Conservation (phyloP, 2,888 invertebrate genomes). For the Lasioglossum villosulum region DNA sequence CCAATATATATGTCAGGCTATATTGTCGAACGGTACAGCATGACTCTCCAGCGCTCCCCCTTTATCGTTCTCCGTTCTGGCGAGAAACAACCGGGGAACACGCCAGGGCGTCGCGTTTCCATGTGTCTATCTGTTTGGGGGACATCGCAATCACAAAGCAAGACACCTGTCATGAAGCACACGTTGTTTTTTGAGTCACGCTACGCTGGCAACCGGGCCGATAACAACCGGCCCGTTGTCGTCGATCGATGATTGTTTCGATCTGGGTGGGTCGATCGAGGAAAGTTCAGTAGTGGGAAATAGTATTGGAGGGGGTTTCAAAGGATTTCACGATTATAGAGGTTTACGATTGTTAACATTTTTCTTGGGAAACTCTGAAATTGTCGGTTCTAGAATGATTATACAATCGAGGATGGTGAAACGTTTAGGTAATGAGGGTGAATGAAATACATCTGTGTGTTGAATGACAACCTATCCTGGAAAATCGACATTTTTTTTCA, state of each 20-base stretch:
- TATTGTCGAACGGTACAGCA: constrained; percentile 62
- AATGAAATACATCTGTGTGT: background rate
- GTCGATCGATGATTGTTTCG: background rate
- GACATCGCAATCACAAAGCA: background rate
- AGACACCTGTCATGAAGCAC: background rate
- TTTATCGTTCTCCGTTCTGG: background rate
- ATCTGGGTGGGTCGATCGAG: constrained; percentile 8
- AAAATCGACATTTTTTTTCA: background rate
- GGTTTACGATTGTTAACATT: background rate
- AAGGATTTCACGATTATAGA: background rate
- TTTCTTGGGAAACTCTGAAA: background rate
- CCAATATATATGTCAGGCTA: constrained; percentile 65
- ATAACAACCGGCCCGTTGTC: constrained; percentile 35
- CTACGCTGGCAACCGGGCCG: constrained; percentile 68
- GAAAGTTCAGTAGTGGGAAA: background rate
- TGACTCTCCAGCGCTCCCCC: background rate
- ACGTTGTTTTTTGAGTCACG: constrained; percentile 66
- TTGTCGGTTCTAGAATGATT: background rate
- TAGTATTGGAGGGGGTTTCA: background rate
- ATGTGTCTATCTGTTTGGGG: background rate
- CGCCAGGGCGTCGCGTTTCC: background rate
- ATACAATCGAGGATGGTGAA: background rate
- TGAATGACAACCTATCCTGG: background rate
- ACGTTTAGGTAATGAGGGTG: background rate
- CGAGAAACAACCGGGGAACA: background rate